Evolutionary conservation across 2,797 vertebrate genomes (phyloP).

Genomic region (Typhlichthys eigenmanni): DNA sequence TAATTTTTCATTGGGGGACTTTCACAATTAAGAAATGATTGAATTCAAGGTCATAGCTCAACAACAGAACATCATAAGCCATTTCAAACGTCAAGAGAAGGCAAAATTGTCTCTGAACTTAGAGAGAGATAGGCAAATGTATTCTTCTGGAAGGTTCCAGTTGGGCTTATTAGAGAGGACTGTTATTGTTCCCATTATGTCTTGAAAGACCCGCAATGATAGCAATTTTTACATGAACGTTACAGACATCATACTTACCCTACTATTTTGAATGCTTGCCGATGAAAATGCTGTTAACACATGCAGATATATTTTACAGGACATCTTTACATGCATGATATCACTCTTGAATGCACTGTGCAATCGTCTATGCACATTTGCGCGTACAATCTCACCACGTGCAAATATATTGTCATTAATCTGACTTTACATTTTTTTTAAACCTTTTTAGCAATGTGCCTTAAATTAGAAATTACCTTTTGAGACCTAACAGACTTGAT

Average conservation of each 20-base stretch:
- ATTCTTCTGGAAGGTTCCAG: conserved; percentile 4
- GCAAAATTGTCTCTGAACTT: neutral
- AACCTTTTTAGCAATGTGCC: conserved; percentile 14
- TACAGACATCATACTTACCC: neutral
- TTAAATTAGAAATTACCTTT: conserved; percentile 22
- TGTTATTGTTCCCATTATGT: neutral
- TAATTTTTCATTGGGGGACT: neutral
- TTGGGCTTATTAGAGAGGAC: conserved; percentile 1
- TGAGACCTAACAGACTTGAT: conserved; percentile 9
- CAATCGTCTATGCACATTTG: neutral
- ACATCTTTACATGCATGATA: no score
- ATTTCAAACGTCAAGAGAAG: conserved; percentile 7
- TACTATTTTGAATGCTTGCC: neutral
- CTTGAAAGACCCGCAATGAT: conserved; percentile 1
- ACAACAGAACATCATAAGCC: neutral
- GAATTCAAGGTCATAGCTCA: neutral
- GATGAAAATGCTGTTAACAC: neutral
- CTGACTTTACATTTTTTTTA: conserved; percentile 34
- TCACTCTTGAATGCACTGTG: neutral
- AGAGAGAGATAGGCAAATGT: neutral
- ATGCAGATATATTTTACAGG: no score
- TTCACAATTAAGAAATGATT: neutral
- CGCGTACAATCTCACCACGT: neutral
- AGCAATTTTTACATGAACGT: conserved; percentile 7
- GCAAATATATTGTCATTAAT: conserved; percentile 15